These are phyloP conservation scores for Alouatta palliata DNA, from an alignment of 2,113 vertebrate species.

Conservation along the genomic window DNA sequence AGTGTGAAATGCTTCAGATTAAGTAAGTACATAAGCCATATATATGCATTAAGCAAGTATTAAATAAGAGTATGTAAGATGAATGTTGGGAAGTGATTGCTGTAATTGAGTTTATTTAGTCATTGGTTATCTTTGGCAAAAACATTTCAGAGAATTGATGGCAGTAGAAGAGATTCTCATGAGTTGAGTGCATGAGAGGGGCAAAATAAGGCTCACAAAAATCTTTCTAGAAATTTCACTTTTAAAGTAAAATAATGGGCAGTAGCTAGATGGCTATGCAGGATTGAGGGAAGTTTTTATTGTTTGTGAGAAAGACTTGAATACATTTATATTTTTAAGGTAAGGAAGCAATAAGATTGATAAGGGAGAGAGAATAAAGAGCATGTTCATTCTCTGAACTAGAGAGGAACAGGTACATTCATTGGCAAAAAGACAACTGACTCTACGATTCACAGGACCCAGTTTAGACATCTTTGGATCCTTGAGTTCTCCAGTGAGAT, in stretches of 20 bases:
- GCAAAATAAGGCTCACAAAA: neutral
- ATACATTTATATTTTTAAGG: slow-evolving; percentile 7
- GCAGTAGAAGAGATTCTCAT: neutral
- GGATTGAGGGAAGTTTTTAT: neutral
- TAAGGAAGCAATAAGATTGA: neutral
- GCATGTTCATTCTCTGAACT: neutral
- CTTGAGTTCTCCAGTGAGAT: slow-evolving; percentile 2
- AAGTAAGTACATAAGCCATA: neutral
- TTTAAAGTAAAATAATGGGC: neutral
- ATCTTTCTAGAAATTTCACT: neutral
- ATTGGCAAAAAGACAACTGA: neutral
- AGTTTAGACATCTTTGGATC: neutral
- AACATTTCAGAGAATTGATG: neutral
- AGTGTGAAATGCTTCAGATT: neutral
- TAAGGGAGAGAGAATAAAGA: neutral
- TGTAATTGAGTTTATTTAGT: neutral
- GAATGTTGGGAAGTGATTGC: neutral
- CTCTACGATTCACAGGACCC: neutral
- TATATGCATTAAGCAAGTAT: neutral
- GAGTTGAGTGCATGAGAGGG: neutral
- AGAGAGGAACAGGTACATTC: neutral
- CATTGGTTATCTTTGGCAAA: neutral
- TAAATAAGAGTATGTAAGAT: neutral
- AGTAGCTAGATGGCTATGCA: neutral
- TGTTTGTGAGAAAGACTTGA: neutral